phyloP scores from a whole-genome alignment of 2,797 vertebrate species.

The Malacoctenus gilli region DNA sequence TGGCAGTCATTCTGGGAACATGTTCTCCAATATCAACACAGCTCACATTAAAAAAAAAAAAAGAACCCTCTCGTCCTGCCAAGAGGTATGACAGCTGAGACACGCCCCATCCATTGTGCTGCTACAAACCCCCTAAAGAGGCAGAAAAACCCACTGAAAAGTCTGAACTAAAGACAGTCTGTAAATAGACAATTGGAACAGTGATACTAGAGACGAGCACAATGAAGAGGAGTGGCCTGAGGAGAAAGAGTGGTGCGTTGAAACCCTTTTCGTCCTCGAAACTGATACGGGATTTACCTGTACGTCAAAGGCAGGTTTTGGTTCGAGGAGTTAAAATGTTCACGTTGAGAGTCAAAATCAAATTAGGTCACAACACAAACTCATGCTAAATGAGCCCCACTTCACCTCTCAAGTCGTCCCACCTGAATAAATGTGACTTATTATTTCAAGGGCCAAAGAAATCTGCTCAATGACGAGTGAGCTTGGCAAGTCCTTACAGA shows the following conservation, averaged over 20 bases:
- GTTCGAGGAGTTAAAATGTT: background rate
- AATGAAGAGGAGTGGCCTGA: slow-evolving; percentile 22
- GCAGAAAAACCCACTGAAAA: too few species aligned
- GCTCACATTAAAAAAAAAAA: background rate
- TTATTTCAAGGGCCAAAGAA: too few species aligned
- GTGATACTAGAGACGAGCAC: slow-evolving; percentile 16
- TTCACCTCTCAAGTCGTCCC: too few species aligned
- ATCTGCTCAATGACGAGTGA: too few species aligned
- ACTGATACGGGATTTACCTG: background rate
- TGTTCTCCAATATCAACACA: slow-evolving; percentile 9
- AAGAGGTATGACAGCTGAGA: slow-evolving; percentile 8
- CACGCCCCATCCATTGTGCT: slow-evolving; percentile 12
- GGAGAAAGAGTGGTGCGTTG: slow-evolving; percentile 58
- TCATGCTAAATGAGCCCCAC: too few species aligned
- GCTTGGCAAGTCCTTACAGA: too few species aligned
- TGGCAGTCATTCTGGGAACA: slow-evolving; percentile 13
- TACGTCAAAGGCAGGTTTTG: background rate
- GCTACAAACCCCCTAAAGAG: background rate
- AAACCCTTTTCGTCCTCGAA: slow-evolving; percentile 3
- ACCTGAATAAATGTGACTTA: too few species aligned
- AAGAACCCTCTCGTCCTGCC: background rate
- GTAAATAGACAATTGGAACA: slow-evolving; percentile 12
- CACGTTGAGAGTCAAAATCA: background rate
- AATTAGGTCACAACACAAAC: background rate
- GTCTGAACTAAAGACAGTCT: slow-evolving; percentile 20